Evolutionary conservation across 2,888 invertebrate genomes (phyloP).

Genomic region (Napeogenes sylphis): DNA sequence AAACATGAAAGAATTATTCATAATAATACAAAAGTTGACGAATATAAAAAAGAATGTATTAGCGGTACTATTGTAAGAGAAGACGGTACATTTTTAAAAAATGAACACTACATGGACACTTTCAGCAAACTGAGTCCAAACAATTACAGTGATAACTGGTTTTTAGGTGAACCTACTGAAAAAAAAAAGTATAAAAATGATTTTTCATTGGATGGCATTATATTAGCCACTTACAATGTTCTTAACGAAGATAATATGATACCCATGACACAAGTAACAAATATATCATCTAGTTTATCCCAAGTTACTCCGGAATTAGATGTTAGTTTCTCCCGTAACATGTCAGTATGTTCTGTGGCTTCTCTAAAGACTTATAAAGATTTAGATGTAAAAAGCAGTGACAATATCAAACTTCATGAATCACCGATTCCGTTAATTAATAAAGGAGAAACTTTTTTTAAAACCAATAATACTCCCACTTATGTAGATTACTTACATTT

Average conservation of each 20-base stretch:
- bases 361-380: slow-evolving; percentile 58
- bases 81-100: too few species aligned
- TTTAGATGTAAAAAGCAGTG: slow-evolving; percentile 54
- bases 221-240: slow-evolving; percentile 52
- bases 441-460: slow-evolving; percentile 8
- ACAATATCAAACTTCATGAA: slow-evolving; percentile 30
- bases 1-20: background rate
- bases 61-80: too few species aligned
- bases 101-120: too few species aligned
- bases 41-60: too few species aligned
- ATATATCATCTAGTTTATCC: slow-evolving; percentile 32
- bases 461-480: slow-evolving; percentile 41
- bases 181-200: slow-evolving; percentile 20
- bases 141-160: background rate
- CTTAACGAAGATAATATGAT: slow-evolving; percentile 47
- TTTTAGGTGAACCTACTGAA: background rate
- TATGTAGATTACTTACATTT: slow-evolving; percentile 45
- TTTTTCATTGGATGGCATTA: slow-evolving; percentile 40
- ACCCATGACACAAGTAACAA: slow-evolving; percentile 22
- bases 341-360: slow-evolving; percentile 46
- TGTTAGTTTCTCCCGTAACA: background rate
- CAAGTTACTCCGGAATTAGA: slow-evolving; percentile 28
- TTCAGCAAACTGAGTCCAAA: background rate
- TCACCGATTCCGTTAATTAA: background rate
- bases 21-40: too few species aligned